Evolutionary conservation across 2,113 vertebrate species (phyloP), one percentile per base, ranked within the genome.

Genomic region (Caretta caretta): DNA sequence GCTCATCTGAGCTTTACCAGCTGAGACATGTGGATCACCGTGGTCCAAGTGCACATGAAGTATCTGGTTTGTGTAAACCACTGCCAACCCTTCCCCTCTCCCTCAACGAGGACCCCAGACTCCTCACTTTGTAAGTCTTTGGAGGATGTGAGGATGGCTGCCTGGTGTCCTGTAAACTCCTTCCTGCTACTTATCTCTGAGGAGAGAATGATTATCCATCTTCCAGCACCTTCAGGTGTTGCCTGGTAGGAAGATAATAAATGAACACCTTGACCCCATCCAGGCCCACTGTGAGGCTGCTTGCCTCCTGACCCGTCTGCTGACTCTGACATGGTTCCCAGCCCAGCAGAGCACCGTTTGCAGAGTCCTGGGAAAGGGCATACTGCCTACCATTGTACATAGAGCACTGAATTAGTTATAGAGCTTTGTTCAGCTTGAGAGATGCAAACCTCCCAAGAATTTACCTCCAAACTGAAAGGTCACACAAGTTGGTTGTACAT

Each of bases 11-110:
- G 24, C 25, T 78, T 78, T 78, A 6, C 42, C 22, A 78, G 8
- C 25, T 78, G 25, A 78, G 48, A 29, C 38, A 78, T 8, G 7
- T 69, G 62, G 31, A 65, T 65, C 22, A 27, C 19, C 2, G 22
- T 8, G 46, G 42, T 78, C 25, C 12, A 48, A 48, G 22, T 48
- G 6, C 42, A 0, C 62, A 48, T 57, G 51, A 6, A 53, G 1
- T 85, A 10, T 69, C 84, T 53, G 48, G 10, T 76, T 82, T 69
- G 42, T 25, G n/a, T 31, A 85, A 94, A 38, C 78, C 35, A 54
- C 8, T 83, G 14, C 27, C 72, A 12, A n/a, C 12, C 1, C 57
- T 54, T 72, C 53, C 65, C 1, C 81, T 19, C 13, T 81, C 6
- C 76, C 50, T 88, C 87, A 10, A 51, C 4, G 14, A 51, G 6